A percentile compares a stretch with the other conserved stretches of the same genome.
Conservation (phyloP, 2,888 invertebrate species). For the Gymnoscelis rufifasciata region DNA sequence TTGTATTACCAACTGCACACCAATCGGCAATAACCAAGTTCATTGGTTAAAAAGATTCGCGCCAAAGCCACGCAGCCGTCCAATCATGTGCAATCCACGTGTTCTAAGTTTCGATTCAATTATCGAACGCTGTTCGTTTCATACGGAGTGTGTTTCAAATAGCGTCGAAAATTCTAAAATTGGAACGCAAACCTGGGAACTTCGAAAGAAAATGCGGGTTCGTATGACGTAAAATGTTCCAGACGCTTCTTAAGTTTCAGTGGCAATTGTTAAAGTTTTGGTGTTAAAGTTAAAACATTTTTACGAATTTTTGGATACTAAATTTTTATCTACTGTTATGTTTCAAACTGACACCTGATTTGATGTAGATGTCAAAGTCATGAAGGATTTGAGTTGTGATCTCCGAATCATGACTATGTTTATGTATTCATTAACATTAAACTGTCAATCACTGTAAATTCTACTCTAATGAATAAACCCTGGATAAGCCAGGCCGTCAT, state of each 20-base stretch:
- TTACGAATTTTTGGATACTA: no score
- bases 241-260: neutral
- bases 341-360: no score
- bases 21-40: neutral
- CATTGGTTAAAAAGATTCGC: constrained; percentile 2
- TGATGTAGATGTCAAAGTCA: neutral
- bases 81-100: constrained; percentile 14
- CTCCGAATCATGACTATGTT: no score
- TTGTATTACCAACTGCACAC: neutral
- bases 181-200: constrained; percentile 10
- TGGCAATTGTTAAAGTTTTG: neutral
- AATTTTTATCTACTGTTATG: no score
- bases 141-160: constrained; percentile 12
- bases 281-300: neutral
- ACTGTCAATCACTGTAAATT: neutral
- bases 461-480: constrained; percentile 11
- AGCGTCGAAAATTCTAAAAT: constrained; percentile 4
- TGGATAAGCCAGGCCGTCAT: constrained; percentile 9
- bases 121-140: constrained; percentile 20
- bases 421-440: neutral
- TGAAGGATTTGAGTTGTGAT: neutral
- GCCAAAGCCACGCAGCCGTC: constrained; percentile 4
- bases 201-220: constrained; percentile 10
- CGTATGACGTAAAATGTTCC: constrained; percentile 1
- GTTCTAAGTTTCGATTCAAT: constrained; percentile 24